phyloP scores from a whole-genome alignment of 2,888 invertebrate species.

The Eupithecia insigniata region DNA sequence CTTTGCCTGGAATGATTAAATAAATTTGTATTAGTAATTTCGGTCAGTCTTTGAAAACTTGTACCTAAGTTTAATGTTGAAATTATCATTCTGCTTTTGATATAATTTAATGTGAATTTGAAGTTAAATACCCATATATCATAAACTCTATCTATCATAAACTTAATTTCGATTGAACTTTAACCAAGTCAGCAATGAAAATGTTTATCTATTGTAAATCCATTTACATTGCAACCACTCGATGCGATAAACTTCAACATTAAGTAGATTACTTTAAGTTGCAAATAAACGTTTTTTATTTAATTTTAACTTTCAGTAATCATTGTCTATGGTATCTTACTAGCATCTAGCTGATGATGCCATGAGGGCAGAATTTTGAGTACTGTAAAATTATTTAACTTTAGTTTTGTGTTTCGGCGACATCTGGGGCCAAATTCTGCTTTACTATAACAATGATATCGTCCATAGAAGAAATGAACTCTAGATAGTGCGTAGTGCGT shows the following conservation, averaged over 20 bases:
- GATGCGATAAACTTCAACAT: background rate
- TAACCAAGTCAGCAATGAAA: background rate
- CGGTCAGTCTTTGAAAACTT: background rate
- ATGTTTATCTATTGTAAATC: background rate
- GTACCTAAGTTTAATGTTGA: slow-evolving; percentile 1
- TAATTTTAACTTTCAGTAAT: background rate
- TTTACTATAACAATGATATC: too few species aligned
- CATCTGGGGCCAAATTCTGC: too few species aligned
- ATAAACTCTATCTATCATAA: background rate
- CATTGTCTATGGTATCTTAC: background rate
- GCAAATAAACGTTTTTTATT: background rate
- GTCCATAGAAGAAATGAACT: too few species aligned
- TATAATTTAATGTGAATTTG: background rate
- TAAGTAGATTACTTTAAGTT: background rate
- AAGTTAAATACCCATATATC: background rate
- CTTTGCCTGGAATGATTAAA: background rate
- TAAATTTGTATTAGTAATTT: background rate
- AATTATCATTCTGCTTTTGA: background rate
- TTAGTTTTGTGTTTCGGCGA: too few species aligned
- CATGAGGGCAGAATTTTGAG: too few species aligned
- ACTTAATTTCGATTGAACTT: background rate
- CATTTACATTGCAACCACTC: background rate
- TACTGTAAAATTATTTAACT: too few species aligned
- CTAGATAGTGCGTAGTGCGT: too few species aligned
- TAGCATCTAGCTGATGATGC: too few species aligned